Conservation (phyloP, 2,113 vertebrate species). For the Potamarius usumacintae region DNA sequence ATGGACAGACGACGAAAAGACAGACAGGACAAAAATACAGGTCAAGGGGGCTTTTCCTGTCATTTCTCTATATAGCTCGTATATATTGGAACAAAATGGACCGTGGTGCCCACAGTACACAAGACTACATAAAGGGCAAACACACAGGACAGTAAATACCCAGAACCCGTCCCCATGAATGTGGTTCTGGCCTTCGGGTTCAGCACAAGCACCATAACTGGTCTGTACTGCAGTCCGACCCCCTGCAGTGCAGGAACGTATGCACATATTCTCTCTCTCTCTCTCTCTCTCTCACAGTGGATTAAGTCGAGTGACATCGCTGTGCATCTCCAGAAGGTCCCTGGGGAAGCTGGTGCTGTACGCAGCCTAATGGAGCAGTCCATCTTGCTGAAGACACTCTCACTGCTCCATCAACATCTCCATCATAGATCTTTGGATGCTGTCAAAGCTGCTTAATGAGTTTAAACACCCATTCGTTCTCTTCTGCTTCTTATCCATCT, state of each 20-base stretch:
- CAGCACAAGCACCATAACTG: background rate
- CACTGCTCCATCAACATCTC: background rate
- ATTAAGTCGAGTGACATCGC: background rate
- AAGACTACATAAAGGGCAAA: background rate
- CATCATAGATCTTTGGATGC: slow-evolving; percentile 1
- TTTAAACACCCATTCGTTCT: background rate
- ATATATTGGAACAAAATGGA: background rate
- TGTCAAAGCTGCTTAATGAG: background rate
- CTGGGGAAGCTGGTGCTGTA: background rate
- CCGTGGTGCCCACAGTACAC: background rate
- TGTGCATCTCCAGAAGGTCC: background rate
- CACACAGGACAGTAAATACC: background rate
- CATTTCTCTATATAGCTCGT: background rate
- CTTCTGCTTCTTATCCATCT: background rate
- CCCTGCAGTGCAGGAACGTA: slow-evolving; percentile 1
- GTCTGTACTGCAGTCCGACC: background rate
- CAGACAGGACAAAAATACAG: no score
- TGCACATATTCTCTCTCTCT: background rate
- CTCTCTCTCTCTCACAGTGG: background rate
- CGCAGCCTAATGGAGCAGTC: slow-evolving; percentile 2
- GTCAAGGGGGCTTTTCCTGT: background rate
- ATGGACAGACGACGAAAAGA: no score
- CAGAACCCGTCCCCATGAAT: no score
- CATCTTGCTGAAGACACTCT: background rate
- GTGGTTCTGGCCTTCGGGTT: background rate